These are phyloP conservation scores for Drosophila setosimentum DNA, from an alignment of 2,888 invertebrate species.

Conservation along the genomic window DNA sequence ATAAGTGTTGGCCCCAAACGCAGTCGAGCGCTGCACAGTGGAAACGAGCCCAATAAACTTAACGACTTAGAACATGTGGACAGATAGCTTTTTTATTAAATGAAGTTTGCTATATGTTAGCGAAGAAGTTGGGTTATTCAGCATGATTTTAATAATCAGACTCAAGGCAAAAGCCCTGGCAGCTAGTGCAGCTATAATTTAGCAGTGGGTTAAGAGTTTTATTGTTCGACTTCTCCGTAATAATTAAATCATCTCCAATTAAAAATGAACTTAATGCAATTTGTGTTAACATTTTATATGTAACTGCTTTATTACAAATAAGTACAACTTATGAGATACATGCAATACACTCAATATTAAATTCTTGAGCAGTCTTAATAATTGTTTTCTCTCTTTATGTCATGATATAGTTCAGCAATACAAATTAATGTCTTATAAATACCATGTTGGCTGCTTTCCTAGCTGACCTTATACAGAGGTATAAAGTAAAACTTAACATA, in stretches of 20 bases:
- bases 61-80: constrained; percentile 3
- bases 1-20: constrained; percentile 74
- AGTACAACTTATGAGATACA: neutral
- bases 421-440: neutral
- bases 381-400: neutral
- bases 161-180: neutral
- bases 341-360: neutral
- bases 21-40: constrained; percentile 61
- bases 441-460: neutral
- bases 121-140: neutral
- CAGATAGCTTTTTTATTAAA: constrained; percentile 5
- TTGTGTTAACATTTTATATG: neutral
- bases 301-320: neutral
- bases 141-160: neutral
- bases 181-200: neutral
- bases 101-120: neutral
- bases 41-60: constrained; percentile 24
- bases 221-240: neutral
- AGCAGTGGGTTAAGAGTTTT: neutral
- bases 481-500: neutral
- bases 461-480: neutral
- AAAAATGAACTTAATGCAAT: neutral
- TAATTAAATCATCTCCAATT: neutral
- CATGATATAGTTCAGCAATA: neutral
- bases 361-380: neutral